Evolutionary conservation across 2,113 vertebrate genomes (phyloP).

Genomic region (Empidonax alnorum): DNA sequence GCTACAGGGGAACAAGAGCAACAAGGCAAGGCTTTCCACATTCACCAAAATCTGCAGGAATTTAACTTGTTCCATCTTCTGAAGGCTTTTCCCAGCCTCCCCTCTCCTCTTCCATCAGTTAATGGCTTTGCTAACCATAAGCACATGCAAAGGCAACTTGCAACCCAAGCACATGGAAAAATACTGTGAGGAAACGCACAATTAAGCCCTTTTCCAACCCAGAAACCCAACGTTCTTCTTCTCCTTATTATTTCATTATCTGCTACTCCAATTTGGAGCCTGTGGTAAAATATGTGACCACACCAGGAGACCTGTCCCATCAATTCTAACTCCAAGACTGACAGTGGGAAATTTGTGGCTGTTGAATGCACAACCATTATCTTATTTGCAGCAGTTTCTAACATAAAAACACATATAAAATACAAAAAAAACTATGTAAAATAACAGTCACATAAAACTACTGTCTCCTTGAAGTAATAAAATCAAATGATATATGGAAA

Average conservation of each 20-base stretch:
- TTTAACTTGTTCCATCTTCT: neutral
- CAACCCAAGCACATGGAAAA: neutral
- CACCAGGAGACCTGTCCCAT: neutral
- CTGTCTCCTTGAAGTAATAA: constrained; percentile 21
- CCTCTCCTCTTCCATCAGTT: neutral
- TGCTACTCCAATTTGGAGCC: neutral
- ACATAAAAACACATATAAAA: neutral
- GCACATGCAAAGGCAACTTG: neutral
- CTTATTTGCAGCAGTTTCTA: neutral
- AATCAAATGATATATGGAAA: neutral
- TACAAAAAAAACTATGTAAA: neutral
- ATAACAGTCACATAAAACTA: neutral
- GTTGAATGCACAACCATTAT: neutral
- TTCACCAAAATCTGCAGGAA: neutral
- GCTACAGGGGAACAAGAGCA: neutral
- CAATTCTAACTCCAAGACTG: neutral
- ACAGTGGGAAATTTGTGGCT: neutral
- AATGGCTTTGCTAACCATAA: neutral
- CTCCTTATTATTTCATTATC: neutral
- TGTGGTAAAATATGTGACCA: neutral
- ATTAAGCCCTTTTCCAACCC: neutral
- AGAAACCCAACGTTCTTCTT: neutral
- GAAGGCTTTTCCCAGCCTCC: neutral
- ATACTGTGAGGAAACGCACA: neutral
- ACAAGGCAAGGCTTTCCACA: neutral